Evolutionary conservation across 2,888 invertebrate genomes (phyloP).

Genomic region (Cataglyphis livida): DNA sequence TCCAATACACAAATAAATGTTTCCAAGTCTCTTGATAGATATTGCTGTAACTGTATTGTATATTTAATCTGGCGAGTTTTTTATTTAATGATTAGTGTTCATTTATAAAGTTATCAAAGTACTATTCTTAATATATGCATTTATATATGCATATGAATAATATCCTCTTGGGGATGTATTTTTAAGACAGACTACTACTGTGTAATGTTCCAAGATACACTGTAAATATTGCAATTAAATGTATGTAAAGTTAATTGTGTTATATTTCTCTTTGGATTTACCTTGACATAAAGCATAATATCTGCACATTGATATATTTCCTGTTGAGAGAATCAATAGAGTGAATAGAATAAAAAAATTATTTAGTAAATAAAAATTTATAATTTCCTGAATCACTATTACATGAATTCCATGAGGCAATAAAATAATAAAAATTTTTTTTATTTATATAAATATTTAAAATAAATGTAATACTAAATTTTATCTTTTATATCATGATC

Average conservation of each 20-base stretch:
- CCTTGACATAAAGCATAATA: background rate
- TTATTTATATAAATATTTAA: background rate
- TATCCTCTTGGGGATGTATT: background rate
- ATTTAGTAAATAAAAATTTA: background rate
- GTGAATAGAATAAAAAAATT: background rate
- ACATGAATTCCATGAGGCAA: background rate
- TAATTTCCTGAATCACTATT: background rate
- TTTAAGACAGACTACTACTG: constrained; percentile 36
- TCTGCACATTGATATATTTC: background rate
- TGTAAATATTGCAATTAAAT: constrained; percentile 81
- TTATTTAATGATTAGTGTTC: constrained; percentile 55
- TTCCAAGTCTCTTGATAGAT: constrained; percentile 1
- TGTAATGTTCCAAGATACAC: constrained; percentile 72
- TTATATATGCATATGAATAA: constrained; percentile 13
- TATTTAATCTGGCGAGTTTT: constrained; percentile 40
- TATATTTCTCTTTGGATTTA: constrained; percentile 10
- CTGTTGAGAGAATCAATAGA: background rate
- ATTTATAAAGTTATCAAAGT: constrained; percentile 26
- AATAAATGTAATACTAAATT: background rate
- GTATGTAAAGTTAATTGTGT: constrained; percentile 58
- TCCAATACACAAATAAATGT: constrained; percentile 6
- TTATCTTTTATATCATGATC: background rate
- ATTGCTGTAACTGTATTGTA: constrained; percentile 24
- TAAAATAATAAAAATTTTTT: background rate
- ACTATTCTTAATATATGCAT: constrained; percentile 39